Percentiles rank a stretch among this genome's conserved stretches.
Conservation (phyloP, 2,113 vertebrate genomes). For the Lagopus muta region DNA sequence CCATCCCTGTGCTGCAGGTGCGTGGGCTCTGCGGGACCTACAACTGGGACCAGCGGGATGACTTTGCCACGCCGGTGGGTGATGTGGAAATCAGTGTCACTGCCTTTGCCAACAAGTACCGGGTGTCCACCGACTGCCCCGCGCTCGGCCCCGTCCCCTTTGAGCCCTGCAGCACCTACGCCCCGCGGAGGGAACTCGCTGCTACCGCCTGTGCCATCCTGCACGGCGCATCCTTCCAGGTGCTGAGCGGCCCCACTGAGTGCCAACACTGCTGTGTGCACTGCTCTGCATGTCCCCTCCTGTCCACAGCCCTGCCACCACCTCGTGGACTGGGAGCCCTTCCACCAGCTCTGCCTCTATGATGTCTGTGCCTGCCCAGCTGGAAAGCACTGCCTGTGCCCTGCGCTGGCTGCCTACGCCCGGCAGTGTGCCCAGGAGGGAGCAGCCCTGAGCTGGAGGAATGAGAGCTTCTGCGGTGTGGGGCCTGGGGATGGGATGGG, state of each 20-base stretch:
- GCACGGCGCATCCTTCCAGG: conserved; percentile 83
- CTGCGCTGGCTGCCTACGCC: conserved; percentile 82
- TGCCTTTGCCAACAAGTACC: conserved; percentile 84
- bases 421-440: conserved; percentile 85
- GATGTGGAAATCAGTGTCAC: conserved; percentile 83
- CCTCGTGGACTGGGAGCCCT: conserved; percentile 82
- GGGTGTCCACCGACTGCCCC: conserved; percentile 67
- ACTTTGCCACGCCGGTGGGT: conserved; percentile 88
- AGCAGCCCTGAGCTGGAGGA: conserved; percentile 80
- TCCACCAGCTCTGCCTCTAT: conserved; percentile 79
- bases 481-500: neutral
- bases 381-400: conserved; percentile 78
- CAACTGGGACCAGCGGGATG: conserved; percentile 89
- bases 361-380: conserved; percentile 82
- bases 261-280: neutral
- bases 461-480: conserved; percentile 86
- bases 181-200: conserved; percentile 76
- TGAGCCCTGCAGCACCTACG: conserved; percentile 79
- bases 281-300: rapidly evolving
- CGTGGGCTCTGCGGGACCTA: conserved; percentile 91
- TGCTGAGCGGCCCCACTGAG: neutral
- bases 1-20: conserved; percentile 71
- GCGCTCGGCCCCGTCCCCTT: neutral
- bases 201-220: conserved; percentile 82
- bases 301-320: conserved; percentile 82